Conservation (phyloP, 2,113 vertebrate species). For the Xiphophorus hellerii region DNA sequence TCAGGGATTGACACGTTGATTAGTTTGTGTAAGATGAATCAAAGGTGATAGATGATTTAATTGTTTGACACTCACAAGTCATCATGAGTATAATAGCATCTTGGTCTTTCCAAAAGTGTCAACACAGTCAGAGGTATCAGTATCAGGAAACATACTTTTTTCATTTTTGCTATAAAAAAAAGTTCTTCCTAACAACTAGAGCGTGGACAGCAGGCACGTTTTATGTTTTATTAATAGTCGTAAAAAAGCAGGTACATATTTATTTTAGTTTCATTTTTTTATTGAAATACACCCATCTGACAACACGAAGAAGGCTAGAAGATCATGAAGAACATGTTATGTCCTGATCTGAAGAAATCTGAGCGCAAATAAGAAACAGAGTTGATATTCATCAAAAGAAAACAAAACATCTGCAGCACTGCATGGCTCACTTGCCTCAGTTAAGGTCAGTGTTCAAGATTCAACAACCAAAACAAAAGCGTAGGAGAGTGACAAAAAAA, state of each 20-base stretch:
- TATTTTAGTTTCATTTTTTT: too few relatives aligned
- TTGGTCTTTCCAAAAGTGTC: neutral
- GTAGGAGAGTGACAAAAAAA: neutral
- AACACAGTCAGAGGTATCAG: neutral
- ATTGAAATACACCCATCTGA: neutral
- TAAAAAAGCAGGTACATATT: neutral
- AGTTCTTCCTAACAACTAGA: too few relatives aligned
- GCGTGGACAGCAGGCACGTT: neutral
- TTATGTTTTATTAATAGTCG: neutral
- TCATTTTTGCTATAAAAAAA: too few relatives aligned
- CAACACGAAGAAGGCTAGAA: neutral
- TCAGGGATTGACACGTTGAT: conserved; percentile 19
- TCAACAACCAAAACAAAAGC: neutral
- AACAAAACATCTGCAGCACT: neutral
- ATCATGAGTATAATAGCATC: neutral
- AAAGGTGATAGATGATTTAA: neutral
- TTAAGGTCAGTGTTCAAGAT: neutral
- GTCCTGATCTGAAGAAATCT: neutral
- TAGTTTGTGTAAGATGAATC: conserved; percentile 5
- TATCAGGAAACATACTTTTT: neutral
- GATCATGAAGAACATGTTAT: neutral
- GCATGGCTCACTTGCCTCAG: neutral
- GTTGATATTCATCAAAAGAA: neutral
- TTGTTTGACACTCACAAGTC: neutral
- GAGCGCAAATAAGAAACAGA: neutral